These are phyloP conservation scores for Apogon talboti DNA, from an alignment of 2,797 vertebrate species.

Conservation along the genomic window DNA sequence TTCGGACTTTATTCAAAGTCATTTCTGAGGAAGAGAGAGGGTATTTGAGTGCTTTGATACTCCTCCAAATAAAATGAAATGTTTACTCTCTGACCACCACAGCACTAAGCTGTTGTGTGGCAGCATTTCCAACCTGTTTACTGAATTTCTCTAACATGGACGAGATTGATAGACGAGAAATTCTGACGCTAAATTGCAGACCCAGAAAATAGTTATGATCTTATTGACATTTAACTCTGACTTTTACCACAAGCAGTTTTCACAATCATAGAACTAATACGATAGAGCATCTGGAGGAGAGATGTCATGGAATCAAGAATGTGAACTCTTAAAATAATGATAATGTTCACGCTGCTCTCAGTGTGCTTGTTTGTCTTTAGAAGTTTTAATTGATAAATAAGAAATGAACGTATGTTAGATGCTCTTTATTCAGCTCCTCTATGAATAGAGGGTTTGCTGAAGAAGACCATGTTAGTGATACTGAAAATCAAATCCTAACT, in stretches of 20 bases:
- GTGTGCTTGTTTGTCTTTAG: not conserved
- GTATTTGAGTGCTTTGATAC: conserved; percentile 21
- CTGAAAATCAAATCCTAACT: not conserved
- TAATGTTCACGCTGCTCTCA: conserved; percentile 8
- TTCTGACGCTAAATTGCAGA: not conserved
- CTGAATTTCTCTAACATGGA: conserved; percentile 10
- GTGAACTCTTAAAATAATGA: conserved; percentile 1
- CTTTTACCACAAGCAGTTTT: too few relatives aligned
- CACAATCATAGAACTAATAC: too few relatives aligned
- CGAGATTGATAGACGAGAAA: not conserved
- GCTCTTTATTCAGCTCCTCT: not conserved
- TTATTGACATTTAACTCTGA: not conserved
- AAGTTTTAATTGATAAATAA: conserved; percentile 10
- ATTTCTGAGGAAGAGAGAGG: conserved; percentile 1
- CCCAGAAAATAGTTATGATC: not conserved
- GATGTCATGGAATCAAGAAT: not conserved
- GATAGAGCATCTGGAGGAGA: not conserved
- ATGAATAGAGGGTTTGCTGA: not conserved
- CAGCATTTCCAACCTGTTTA: not conserved
- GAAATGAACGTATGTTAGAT: too few relatives aligned
- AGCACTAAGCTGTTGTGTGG: not conserved
- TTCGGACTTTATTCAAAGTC: conserved; percentile 2
- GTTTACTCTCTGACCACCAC: conserved; percentile 16
- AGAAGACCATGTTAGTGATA: not conserved
- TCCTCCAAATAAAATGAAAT: conserved; percentile 22